A percentile compares a stretch with the other conserved stretches of the same genome.
phyloP scores from a whole-genome alignment of 2,888 invertebrate genomes.

The Epinotia nisella region DNA sequence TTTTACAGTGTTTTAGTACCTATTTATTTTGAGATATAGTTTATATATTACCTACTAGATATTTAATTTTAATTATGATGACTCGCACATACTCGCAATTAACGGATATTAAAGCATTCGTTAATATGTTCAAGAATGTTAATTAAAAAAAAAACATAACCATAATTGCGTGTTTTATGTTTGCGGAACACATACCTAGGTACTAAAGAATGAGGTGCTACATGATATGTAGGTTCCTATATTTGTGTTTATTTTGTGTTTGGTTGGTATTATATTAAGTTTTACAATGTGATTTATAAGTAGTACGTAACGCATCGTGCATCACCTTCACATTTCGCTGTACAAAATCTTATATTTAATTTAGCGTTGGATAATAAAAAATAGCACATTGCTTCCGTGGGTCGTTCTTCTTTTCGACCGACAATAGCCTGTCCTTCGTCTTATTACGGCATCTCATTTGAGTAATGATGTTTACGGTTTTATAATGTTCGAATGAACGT shows the following conservation, averaged over 20 bases:
- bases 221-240: not conserved
- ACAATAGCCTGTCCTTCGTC: too few species aligned
- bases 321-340: not conserved
- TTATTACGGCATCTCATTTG: too few species aligned
- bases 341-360: not conserved
- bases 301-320: not conserved
- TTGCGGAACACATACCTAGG: not conserved
- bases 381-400: slow-evolving; percentile 23
- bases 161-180: not conserved
- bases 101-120: slow-evolving; percentile 2
- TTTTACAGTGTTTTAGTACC: slow-evolving; percentile 21
- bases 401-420: too few species aligned
- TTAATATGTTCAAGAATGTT: not conserved
- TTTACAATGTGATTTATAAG: not conserved
- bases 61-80: not conserved
- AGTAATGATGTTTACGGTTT: too few species aligned
- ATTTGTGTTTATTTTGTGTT: not conserved
- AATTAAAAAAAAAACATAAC: not conserved
- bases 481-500: too few species aligned
- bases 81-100: not conserved
- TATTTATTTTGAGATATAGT: slow-evolving; percentile 5
- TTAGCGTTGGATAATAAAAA: not conserved
- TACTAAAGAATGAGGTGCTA: not conserved
- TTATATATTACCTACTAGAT: not conserved
- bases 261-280: not conserved